A percentile compares a stretch with the other conserved stretches of the same genome.
Conservation (phyloP, 2,888 invertebrate genomes). For the Cyclophora punctaria region DNA sequence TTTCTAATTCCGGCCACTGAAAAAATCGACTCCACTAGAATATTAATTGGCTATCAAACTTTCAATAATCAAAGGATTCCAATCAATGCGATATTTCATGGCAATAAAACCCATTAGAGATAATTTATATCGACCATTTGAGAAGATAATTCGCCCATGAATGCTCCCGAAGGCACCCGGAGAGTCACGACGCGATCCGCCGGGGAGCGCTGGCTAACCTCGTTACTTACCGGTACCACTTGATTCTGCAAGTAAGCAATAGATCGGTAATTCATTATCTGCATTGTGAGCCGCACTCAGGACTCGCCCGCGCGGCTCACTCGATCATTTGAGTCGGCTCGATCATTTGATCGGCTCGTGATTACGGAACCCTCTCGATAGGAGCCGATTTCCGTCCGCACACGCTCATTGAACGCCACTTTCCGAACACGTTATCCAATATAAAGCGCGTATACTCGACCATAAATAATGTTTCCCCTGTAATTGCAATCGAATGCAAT, state of each 20-base stretch:
- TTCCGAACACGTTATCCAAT: constrained; percentile 43
- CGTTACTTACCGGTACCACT: constrained; percentile 55
- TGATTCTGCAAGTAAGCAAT: constrained; percentile 64
- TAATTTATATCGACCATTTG: constrained; percentile 60
- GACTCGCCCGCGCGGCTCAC: constrained; percentile 14
- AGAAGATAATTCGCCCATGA: constrained; percentile 59
- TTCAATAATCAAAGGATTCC: constrained; percentile 34
- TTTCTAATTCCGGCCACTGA: constrained; percentile 42
- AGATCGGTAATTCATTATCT: constrained; percentile 61
- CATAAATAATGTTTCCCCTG: constrained; percentile 36
- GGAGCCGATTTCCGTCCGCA: constrained; percentile 49
- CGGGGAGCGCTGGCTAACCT: constrained; percentile 46
- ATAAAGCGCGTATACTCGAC: constrained; percentile 33
- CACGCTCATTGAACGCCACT: constrained; percentile 45
- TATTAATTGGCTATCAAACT: constrained; percentile 17
- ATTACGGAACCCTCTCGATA: constrained; percentile 57
- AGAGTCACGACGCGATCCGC: constrained; percentile 51
- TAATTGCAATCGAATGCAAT: constrained; percentile 35
- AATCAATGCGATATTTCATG: constrained; percentile 48
- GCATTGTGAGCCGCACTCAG: constrained; percentile 31
- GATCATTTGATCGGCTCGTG: constrained; percentile 53
- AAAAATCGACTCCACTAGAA: constrained; percentile 11
- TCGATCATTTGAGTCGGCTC: constrained; percentile 49
- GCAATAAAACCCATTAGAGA: constrained; percentile 55
- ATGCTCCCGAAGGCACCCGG: constrained; percentile 55